Percentiles rank a stretch among this genome's conserved stretches.
Conservation (phyloP, 2,797 vertebrate species). For the Lemur catta region DNA sequence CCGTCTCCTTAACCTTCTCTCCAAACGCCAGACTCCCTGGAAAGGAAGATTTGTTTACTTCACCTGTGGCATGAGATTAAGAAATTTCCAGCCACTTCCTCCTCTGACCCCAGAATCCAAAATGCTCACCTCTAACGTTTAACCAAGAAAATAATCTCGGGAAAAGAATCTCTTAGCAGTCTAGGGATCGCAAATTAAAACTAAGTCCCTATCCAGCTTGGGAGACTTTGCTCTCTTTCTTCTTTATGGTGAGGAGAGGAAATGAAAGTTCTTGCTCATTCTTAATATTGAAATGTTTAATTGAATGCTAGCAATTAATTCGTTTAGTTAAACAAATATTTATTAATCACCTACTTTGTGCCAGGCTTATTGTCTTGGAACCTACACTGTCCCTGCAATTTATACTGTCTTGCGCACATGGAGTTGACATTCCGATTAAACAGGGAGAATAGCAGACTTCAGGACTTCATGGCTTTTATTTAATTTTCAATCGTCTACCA, state of each 20-base stretch:
- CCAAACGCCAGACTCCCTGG: not conserved
- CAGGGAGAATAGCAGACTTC: not conserved
- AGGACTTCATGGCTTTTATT: not conserved
- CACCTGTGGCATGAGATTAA: conserved; percentile 42
- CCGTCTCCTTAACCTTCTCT: not conserved
- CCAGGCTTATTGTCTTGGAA: not conserved
- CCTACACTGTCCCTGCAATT: not conserved
- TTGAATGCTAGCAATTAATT: not conserved
- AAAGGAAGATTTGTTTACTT: conserved; percentile 27
- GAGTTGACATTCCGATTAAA: not conserved
- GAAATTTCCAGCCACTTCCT: not conserved
- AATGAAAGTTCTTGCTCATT: not conserved
- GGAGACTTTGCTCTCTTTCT: not conserved
- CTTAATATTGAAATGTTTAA: conserved; percentile 24
- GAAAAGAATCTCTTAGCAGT: not conserved
- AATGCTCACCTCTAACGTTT: not conserved
- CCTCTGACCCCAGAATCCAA: not conserved
- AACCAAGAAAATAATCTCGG: not conserved
- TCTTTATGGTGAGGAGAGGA: not conserved
- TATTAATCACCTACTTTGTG: not conserved
- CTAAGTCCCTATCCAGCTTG: not conserved
- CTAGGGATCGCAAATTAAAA: not conserved
- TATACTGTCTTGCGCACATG: not conserved
- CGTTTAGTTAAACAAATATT: not conserved
- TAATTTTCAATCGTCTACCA: not conserved